Conservation (phyloP, 2,888 invertebrate genomes). For the Drosophila fulvimacula region DNA sequence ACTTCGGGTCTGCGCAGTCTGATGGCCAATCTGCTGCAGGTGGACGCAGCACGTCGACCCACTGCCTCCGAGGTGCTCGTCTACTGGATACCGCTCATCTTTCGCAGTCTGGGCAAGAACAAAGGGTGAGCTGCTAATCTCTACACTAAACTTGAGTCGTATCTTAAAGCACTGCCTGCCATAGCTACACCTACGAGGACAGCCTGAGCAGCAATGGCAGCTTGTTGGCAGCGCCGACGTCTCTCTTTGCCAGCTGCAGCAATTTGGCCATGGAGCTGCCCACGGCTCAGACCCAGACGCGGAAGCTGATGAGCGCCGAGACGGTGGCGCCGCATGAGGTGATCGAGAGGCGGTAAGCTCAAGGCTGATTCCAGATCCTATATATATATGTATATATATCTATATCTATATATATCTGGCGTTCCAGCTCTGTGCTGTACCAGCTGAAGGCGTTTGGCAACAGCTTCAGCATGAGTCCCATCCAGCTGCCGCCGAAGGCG, state of each 20-base stretch:
- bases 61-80: slow-evolving; percentile 87
- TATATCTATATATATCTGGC: background rate
- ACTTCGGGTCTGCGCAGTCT: slow-evolving; percentile 88
- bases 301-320: slow-evolving; percentile 83
- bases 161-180: too few relatives aligned
- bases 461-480: slow-evolving; percentile 86
- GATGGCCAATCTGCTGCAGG: slow-evolving; percentile 87
- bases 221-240: slow-evolving; percentile 42
- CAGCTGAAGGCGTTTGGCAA: slow-evolving; percentile 86
- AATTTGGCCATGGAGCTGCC: slow-evolving; percentile 68
- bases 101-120: slow-evolving; percentile 83
- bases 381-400: background rate
- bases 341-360: slow-evolving; percentile 78
- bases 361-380: background rate
- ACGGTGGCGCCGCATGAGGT: slow-evolving; percentile 82
- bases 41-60: slow-evolving; percentile 87
- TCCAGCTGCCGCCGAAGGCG: slow-evolving; percentile 86
- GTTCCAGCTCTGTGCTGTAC: slow-evolving; percentile 86
- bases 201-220: slow-evolving; percentile 60
- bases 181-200: slow-evolving; percentile 82
- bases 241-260: slow-evolving; percentile 46
- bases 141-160: too few relatives aligned
- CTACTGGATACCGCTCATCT: slow-evolving; percentile 86
- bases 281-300: slow-evolving; percentile 82
- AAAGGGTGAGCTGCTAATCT: slow-evolving; percentile 74